Base-by-base conservation (phyloP, 2,888 invertebrate genomes). In the Lobophora halterata region DNA sequence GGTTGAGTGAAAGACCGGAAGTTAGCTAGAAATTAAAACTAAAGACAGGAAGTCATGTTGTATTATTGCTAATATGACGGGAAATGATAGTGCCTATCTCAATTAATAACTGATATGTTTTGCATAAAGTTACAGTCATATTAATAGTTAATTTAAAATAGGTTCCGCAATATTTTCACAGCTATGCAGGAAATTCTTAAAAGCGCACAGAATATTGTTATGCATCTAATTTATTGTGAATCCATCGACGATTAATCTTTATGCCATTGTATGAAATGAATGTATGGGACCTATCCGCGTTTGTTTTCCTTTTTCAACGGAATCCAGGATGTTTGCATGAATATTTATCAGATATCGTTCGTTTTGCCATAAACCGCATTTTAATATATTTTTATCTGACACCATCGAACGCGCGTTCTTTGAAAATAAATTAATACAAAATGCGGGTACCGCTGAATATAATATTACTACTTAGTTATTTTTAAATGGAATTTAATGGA, bases 311-410 rank as follows among this genome's bases (percentile, higher is more conserved):
- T 76, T 78, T 79, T 86, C 74, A 70, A 74, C 63, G 64, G 86
- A 85, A 86, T 82, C 82, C 82, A 86, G 86, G 86, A 87, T 85
- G 78, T 80, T 76, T 67, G 75, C 77, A 86, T 83, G 80, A 82
- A 85, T 86, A 86, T 86, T 85, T 83, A 86, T 80, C 68, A 65
- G 64, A 71, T 66, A 66, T 61, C 65, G 78, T 69, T 72, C 72
- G 73, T 71, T 63, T 64, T 64, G 65, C 61, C 71, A 77, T 81
- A 77, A 82, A 83, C 63, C 47, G 79, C 75, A 83, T 81, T 83
- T 77, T 71, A 83, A 81, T 83, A 70, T 64, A 70, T 79, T 82
- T 80, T 81, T 81, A 78, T 78, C 74, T 74, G 53, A 65, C 69
- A 70, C 66, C 59, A n/a, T 53, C 28, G 34, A 32, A 23, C 35